Evolutionary conservation across 2,797 vertebrate species (phyloP).

Genomic region (Myotis myotis): DNA sequence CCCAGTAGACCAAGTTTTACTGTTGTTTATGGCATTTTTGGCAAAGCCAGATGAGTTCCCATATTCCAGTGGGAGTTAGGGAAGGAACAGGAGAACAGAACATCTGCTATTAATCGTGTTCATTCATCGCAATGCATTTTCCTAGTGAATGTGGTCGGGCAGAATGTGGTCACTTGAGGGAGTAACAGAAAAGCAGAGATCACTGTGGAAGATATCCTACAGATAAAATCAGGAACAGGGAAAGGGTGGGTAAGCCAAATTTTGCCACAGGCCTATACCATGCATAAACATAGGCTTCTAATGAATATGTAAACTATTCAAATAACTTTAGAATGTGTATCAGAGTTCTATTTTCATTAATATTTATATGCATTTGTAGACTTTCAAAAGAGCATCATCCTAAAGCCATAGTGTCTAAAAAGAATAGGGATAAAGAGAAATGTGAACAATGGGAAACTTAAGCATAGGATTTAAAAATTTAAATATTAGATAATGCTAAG

Average conservation of each 20-base stretch:
- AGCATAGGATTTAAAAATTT: background rate
- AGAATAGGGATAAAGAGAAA: background rate
- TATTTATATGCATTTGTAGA: background rate
- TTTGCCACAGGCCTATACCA: background rate
- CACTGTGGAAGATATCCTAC: constrained; percentile 62
- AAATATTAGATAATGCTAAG: background rate
- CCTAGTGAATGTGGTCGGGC: constrained; percentile 73
- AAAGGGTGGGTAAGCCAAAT: background rate
- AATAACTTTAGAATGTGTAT: background rate
- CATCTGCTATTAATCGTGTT: constrained; percentile 75
- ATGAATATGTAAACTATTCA: background rate
- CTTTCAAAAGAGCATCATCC: background rate
- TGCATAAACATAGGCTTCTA: background rate
- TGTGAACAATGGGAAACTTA: background rate
- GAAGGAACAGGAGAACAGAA: constrained; percentile 64
- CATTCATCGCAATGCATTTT: constrained; percentile 75
- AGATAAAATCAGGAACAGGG: constrained; percentile 62
- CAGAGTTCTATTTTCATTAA: background rate
- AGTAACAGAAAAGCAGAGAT: constrained; percentile 70
- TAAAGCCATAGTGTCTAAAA: background rate
- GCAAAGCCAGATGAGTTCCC: constrained; percentile 76
- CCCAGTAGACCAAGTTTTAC: constrained; percentile 29
- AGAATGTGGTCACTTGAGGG: constrained; percentile 55
- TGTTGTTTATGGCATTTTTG: constrained; percentile 58
- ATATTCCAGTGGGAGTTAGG: constrained; percentile 74